phyloP scores from a whole-genome alignment of 2,888 invertebrate genomes.

The Zygogramma bicolorata region DNA sequence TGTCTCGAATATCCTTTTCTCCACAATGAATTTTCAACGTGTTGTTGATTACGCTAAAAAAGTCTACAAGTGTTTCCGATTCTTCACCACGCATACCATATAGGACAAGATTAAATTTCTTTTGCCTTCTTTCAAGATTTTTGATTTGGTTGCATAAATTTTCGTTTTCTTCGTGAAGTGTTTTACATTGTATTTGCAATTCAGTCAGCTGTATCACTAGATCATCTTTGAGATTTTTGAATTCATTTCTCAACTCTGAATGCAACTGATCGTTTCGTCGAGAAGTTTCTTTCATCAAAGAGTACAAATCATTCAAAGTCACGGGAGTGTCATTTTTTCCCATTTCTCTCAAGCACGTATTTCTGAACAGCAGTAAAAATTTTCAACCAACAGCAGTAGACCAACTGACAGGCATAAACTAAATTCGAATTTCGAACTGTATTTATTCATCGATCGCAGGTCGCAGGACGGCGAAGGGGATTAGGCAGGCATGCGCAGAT shows the following conservation, averaged over 20 bases:
- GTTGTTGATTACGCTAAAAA: neutral
- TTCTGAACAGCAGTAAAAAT: neutral
- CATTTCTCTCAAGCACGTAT: neutral
- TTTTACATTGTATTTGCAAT: neutral
- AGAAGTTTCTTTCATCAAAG: neutral
- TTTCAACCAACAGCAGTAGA: neutral
- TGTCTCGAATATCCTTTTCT: neutral
- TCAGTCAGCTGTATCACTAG: neutral
- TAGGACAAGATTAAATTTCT: neutral
- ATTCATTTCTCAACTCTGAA: neutral
- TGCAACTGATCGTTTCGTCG: neutral
- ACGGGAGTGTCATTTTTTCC: neutral
- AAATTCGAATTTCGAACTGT: neutral
- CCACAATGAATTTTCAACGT: neutral
- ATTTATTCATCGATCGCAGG: no score
- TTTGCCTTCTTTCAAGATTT: neutral
- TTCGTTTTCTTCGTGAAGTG: neutral
- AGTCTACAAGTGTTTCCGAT: neutral
- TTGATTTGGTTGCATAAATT: neutral
- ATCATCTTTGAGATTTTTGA: neutral
- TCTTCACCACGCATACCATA: neutral
- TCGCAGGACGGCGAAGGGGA: neutral
- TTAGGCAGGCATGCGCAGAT: neutral
- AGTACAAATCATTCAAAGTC: neutral
- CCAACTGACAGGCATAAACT: neutral